Evolutionary conservation across 2,888 invertebrate genomes (phyloP).

Genomic region (Eupithecia insigniata): DNA sequence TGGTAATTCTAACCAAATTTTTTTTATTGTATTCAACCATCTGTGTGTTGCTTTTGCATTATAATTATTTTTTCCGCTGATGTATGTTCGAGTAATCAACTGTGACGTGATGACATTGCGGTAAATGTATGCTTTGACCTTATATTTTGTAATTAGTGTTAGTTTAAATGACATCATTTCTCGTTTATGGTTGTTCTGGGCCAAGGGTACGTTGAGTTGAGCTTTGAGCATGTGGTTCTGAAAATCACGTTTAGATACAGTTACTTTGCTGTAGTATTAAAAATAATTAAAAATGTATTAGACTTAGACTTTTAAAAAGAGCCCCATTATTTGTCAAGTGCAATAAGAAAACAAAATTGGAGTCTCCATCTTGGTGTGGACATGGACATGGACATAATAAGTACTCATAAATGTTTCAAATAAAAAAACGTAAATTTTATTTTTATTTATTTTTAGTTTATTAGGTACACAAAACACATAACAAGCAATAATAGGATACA

Average conservation of each 20-base stretch:
- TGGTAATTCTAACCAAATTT: neutral
- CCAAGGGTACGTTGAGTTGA: conserved; percentile 38
- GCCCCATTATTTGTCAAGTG: neutral
- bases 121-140: conserved; percentile 24
- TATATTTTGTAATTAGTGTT: conserved; percentile 31
- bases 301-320: neutral
- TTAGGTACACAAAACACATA: too few species aligned
- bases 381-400: too few species aligned
- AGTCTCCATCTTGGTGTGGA: neutral
- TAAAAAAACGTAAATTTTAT: too few species aligned
- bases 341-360: neutral
- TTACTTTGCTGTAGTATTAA: neutral
- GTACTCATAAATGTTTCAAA: too few species aligned
- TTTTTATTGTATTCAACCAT: neutral
- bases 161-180: conserved; percentile 46
- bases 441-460: too few species aligned
- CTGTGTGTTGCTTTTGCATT: neutral
- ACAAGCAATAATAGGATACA: too few species aligned
- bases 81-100: neutral
- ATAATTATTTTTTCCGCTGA: conserved; percentile 8
- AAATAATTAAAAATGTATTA: neutral
- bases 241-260: conserved; percentile 17
- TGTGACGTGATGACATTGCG: conserved; percentile 24
- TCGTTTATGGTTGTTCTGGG: conserved; percentile 35
- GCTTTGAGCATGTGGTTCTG: conserved; percentile 14